A percentile compares a stretch with the other conserved stretches of the same genome.
These are phyloP conservation scores for Fragum fragum DNA, from an alignment of 2,888 invertebrate species.

Conservation along the genomic window DNA sequence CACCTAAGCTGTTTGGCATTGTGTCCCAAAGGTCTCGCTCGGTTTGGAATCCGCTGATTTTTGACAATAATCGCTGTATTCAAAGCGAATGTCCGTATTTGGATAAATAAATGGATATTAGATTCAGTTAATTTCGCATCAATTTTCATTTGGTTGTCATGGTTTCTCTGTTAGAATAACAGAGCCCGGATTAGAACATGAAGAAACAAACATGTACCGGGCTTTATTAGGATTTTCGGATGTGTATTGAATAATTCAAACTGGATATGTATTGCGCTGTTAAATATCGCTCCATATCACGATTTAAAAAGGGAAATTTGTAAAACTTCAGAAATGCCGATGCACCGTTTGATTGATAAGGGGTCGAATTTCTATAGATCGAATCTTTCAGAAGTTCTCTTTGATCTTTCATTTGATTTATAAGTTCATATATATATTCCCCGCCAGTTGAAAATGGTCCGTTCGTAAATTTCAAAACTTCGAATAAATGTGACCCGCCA, in stretches of 20 bases:
- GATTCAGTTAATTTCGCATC: conserved; percentile 32
- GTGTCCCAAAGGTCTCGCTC: conserved; percentile 39
- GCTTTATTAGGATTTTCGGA: conserved; percentile 16
- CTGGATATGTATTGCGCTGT: neutral
- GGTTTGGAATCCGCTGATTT: conserved; percentile 38
- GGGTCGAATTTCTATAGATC: neutral
- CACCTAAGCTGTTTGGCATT: conserved; percentile 64
- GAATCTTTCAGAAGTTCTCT: neutral
- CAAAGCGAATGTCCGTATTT: conserved; percentile 35
- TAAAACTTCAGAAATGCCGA: conserved; percentile 20
- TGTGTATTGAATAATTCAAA: conserved; percentile 30
- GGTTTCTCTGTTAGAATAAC: conserved; percentile 1
- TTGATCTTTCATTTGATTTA: neutral
- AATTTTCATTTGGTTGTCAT: conserved; percentile 35
- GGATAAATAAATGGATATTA: conserved; percentile 42
- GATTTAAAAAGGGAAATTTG: neutral
- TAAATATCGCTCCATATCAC: neutral
- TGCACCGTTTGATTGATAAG: conserved; percentile 5
- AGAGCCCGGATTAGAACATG: conserved; percentile 13
- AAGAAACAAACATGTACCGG: conserved; percentile 28
- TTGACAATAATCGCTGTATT: conserved; percentile 34
- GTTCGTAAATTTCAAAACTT: neutral
- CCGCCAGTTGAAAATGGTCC: neutral
- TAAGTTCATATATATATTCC: neutral
- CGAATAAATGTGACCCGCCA: neutral